phyloP scores from a whole-genome alignment of 37 sponge, comb jelly and placozoan genomes.

The Beroe ovata region DNA sequence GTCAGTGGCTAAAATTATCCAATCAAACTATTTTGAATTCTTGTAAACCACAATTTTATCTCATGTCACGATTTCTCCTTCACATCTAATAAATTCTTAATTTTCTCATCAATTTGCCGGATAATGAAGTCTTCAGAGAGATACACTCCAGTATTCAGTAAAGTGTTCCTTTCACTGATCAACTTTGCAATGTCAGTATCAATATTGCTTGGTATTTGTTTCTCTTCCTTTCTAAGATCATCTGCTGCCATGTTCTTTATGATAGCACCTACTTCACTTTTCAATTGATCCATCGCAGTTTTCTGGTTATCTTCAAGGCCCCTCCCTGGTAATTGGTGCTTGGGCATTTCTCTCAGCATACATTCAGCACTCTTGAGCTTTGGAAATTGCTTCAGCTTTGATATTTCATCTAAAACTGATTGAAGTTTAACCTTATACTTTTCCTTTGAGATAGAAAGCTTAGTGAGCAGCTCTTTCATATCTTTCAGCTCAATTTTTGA shows the following conservation, averaged over 20 bases:
- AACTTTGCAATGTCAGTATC: constrained; percentile 49
- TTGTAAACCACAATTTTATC: no score
- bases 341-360: not conserved
- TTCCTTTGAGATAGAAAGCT: constrained; percentile 6
- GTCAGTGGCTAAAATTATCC: no score
- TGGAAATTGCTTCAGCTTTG: constrained; percentile 2
- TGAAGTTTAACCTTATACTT: constrained; percentile 31
- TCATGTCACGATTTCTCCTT: constrained; percentile 18
- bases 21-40: no score
- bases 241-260: not conserved
- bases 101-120: not conserved
- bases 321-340: not conserved
- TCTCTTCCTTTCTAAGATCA: not conserved
- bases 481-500: not conserved
- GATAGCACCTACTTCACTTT: not conserved
- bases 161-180: constrained; percentile 39
- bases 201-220: not conserved
- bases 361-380: not conserved
- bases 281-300: not conserved
- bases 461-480: not conserved
- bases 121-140: constrained; percentile 19
- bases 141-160: constrained; percentile 48
- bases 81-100: not conserved
- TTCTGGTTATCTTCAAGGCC: not conserved
- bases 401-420: constrained; percentile 4